Conservation (phyloP, 2,113 vertebrate species). For the Crotalus tigris region DNA sequence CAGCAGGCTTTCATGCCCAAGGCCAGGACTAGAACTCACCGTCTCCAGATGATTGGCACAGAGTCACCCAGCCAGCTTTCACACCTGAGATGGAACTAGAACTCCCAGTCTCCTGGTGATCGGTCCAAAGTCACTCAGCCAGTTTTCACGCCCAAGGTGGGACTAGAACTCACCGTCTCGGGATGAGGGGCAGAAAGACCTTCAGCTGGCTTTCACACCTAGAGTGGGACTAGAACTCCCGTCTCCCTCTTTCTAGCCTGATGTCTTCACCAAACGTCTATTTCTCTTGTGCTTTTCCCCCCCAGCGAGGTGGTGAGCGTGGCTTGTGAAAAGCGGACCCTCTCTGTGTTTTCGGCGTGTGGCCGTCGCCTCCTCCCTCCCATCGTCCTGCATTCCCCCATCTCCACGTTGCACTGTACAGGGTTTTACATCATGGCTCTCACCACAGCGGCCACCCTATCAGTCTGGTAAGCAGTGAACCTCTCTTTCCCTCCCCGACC, state of each 20-base stretch:
- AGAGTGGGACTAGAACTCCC: background rate
- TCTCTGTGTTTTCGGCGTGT: constrained; percentile 90
- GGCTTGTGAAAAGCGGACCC: constrained; percentile 86
- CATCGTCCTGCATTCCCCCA: constrained; percentile 83
- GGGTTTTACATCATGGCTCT: constrained; percentile 90
- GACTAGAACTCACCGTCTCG: background rate
- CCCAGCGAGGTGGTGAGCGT: constrained; percentile 86
- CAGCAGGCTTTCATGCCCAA: too few species aligned
- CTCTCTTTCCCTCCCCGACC: background rate
- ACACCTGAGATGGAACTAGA: too few species aligned
- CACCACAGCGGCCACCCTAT: constrained; percentile 84
- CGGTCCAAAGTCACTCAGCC: too few species aligned
- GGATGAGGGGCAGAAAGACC: background rate
- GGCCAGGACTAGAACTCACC: too few species aligned
- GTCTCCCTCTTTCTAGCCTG: background rate
- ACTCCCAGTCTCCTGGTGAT: too few species aligned
- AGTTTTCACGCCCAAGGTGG: background rate
- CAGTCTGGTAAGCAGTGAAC: constrained; percentile 81
- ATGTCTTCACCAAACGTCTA: background rate
- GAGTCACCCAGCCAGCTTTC: too few species aligned
- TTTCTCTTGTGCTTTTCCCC: background rate
- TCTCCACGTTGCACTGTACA: constrained; percentile 89
- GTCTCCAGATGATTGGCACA: too few species aligned
- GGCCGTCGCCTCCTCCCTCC: constrained; percentile 91
- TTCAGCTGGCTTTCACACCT: background rate